Percentiles rank a stretch among this genome's conserved stretches.
Evolutionary conservation across 1,140 invertebrate species (phyloP).

Genomic region (Drosophila insularis): DNA sequence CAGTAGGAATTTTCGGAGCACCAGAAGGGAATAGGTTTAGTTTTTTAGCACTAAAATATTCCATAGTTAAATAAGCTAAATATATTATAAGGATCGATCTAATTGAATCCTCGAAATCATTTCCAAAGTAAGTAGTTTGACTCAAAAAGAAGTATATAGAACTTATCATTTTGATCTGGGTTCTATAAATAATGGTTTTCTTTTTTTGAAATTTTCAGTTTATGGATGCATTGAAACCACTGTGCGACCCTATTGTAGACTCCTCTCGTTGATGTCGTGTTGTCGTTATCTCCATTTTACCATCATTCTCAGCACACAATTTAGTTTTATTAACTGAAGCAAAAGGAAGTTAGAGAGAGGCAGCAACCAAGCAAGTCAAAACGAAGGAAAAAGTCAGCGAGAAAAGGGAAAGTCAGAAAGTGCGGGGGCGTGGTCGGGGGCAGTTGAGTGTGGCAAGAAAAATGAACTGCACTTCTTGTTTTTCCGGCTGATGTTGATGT

Average conservation of each 20-base stretch:
- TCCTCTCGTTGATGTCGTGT: conserved; percentile 20
- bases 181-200: too few relatives aligned
- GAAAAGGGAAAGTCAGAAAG: conserved; percentile 6
- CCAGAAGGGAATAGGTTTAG: too few relatives aligned
- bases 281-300: conserved; percentile 38
- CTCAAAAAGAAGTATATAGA: too few relatives aligned
- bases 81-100: too few relatives aligned
- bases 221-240: not conserved
- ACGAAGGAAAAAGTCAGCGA: not conserved
- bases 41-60: too few relatives aligned
- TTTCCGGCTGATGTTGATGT: conserved; percentile 15
- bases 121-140: too few relatives aligned
- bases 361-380: not conserved
- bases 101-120: too few relatives aligned
- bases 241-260: not conserved
- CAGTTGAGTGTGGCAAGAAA: conserved; percentile 6
- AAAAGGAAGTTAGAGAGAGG: conserved; percentile 7
- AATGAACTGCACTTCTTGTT: conserved; percentile 49
- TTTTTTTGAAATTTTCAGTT: not conserved
- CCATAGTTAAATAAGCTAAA: too few relatives aligned
- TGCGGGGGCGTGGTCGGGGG: not conserved
- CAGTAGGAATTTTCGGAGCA: too few relatives aligned
- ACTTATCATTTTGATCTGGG: too few relatives aligned
- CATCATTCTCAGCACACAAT: conserved; percentile 68
- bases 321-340: conserved; percentile 70